Evolutionary conservation across 2,113 vertebrate species (phyloP), one percentile per base, ranked within the genome.

Genomic region (Blennius ocellaris): DNA sequence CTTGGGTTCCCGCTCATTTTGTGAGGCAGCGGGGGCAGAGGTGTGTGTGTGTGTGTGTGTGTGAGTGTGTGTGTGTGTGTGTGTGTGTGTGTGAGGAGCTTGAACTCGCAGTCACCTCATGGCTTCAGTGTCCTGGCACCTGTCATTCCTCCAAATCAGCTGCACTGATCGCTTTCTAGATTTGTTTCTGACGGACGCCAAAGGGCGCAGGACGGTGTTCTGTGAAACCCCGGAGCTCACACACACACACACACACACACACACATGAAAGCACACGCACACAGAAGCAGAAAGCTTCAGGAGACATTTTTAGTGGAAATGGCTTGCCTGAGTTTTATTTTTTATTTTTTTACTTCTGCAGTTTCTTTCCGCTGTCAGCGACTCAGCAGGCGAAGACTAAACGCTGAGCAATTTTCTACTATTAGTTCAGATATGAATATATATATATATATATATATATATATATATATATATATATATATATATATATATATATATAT

Each of bases 1-100:
- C 73, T 79, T 51, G 54, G 59, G 75, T 70, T 83, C 39, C 21
- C 47, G 17, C 70, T 82, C 70, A 78, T 86, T 86, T 82, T 76
- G 68, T 47, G 69, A 21, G 57, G 74, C 65, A 76, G 73, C 40
- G 45, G 78, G 77, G 59, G 21, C 21, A 30, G 77, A 80, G 47
- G 41, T 0, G 11, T 49, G 41, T 0, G 11, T 49, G 41, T 0
- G 11, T 49, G 21, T 30, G 21, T 30, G 21, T 30, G 21, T 30
- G 21, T 30, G 21, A 2, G 21, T 30, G 21, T 30, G 21, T 30
- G 21, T 30, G 21, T 30, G 21, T 30, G 21, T 30, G 21, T 30
- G 21, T 30, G 21, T 30, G 39, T 41, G 55, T 6, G 37, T 70
- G 76, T 47, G 53, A 73, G 60, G 6, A 9, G 51, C 48, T 45